Percentiles rank a stretch among this genome's conserved stretches.
phyloP scores from a whole-genome alignment of 2,113 vertebrate genomes.

The Sorex fumeus region DNA sequence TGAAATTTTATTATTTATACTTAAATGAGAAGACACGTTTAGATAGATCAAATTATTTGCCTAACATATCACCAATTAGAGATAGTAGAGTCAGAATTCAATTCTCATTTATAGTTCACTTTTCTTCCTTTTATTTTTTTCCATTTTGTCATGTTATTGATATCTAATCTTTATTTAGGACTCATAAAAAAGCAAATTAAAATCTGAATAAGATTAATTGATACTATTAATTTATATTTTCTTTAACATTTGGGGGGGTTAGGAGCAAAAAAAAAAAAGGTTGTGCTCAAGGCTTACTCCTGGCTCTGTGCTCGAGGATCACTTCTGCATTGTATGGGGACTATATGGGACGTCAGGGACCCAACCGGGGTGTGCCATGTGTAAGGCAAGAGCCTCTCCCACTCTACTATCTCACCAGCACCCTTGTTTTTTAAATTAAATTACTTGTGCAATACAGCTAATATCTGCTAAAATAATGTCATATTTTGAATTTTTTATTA shows the following conservation, averaged over 20 bases:
- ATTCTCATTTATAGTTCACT: neutral
- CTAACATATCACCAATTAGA: neutral
- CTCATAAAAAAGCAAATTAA: neutral
- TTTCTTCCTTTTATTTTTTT: neutral
- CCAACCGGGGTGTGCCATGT: no score
- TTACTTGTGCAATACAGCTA: neutral
- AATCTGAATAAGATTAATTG: constrained; percentile 9
- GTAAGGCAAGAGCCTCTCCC: no score
- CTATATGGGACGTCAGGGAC: no score
- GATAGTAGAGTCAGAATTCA: constrained; percentile 17
- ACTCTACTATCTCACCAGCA: no score
- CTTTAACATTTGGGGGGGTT: no score
- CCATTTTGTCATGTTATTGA: neutral
- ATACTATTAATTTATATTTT: no score
- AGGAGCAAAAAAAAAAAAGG: no score
- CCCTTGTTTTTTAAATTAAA: constrained; percentile 1
- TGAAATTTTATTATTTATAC: constrained; percentile 31
- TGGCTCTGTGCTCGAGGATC: no score
- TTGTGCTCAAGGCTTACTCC: no score
- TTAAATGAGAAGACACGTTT: constrained; percentile 29
- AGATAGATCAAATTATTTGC: constrained; percentile 38
- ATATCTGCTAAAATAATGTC: neutral
- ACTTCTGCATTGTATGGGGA: no score
- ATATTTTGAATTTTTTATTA: constrained; percentile 5
- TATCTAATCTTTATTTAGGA: constrained; percentile 46